These are phyloP conservation scores for Mustelus asterias DNA, from an alignment of 2,113 vertebrate species.

Conservation along the genomic window DNA sequence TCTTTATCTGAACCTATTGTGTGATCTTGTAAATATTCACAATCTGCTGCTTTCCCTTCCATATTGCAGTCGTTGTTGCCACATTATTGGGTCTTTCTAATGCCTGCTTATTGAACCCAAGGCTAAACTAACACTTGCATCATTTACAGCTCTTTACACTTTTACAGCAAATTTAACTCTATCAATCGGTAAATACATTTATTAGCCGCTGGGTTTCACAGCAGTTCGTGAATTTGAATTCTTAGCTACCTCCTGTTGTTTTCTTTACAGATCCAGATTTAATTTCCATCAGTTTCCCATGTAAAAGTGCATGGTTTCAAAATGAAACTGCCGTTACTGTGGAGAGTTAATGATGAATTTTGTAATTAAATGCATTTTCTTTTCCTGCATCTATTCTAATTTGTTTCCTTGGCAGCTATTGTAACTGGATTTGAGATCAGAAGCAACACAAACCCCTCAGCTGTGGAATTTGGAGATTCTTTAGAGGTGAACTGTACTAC, in stretches of 20 bases:
- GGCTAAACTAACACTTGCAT: no score
- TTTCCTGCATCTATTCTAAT: neutral
- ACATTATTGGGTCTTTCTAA: no score
- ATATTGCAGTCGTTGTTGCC: no score
- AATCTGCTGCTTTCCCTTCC: no score
- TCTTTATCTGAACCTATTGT: no score
- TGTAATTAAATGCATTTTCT: neutral
- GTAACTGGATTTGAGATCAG: neutral
- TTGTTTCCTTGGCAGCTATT: neutral
- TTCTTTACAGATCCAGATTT: neutral
- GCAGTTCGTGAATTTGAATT: neutral
- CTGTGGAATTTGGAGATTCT: neutral
- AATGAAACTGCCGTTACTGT: neutral
- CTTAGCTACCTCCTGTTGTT: neutral
- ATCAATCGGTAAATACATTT: neutral
- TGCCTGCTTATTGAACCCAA: no score
- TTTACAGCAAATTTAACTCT: neutral
- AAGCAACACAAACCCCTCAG: neutral
- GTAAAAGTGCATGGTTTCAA: neutral
- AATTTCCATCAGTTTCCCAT: neutral
- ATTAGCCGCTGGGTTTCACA: neutral
- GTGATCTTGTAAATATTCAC: no score
- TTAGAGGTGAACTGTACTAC: neutral
- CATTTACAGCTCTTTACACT: neutral
- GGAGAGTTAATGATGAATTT: no score